phyloP scores from a whole-genome alignment of 2,797 vertebrate species.

The Platyrinchus mystaceus region DNA sequence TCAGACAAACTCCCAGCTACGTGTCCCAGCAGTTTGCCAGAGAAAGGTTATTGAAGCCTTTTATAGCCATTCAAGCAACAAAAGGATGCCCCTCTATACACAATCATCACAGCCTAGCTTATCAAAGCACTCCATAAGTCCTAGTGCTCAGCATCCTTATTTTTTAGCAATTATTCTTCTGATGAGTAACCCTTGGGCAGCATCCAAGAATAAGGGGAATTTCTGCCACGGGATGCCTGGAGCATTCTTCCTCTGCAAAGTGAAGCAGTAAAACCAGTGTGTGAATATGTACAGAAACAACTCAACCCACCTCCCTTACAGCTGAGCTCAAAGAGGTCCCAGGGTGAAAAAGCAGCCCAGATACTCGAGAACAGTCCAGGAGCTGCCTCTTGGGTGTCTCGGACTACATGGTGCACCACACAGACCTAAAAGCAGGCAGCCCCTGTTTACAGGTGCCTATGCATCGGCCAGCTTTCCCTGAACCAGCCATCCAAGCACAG shows the following conservation, averaged over 20 bases:
- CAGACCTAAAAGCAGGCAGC: background rate
- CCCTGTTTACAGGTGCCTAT: background rate
- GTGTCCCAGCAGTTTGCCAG: background rate
- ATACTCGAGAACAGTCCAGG: fast-evolving
- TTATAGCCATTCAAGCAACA: constrained; percentile 11
- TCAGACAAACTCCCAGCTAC: background rate
- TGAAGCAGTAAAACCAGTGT: background rate
- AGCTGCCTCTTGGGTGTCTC: background rate
- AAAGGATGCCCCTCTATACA: background rate
- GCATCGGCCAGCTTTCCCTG: fast-evolving
- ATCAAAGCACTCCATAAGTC: background rate
- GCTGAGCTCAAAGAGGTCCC: background rate
- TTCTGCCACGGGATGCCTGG: background rate
- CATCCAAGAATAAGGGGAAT: constrained; percentile 8
- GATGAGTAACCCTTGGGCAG: constrained; percentile 8
- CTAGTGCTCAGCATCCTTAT: background rate
- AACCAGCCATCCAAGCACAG: background rate
- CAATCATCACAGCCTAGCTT: background rate
- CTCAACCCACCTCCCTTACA: background rate
- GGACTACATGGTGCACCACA: fast-evolving
- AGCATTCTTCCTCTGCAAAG: background rate
- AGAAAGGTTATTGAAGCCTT: constrained; percentile 1
- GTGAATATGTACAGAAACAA: background rate
- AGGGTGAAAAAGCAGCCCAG: background rate
- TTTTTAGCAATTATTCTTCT: constrained; percentile 40